Evolutionary conservation across 2,888 invertebrate species (phyloP), one percentile per base, ranked within the genome.

Genomic region (Temnothorax rugatulus): DNA sequence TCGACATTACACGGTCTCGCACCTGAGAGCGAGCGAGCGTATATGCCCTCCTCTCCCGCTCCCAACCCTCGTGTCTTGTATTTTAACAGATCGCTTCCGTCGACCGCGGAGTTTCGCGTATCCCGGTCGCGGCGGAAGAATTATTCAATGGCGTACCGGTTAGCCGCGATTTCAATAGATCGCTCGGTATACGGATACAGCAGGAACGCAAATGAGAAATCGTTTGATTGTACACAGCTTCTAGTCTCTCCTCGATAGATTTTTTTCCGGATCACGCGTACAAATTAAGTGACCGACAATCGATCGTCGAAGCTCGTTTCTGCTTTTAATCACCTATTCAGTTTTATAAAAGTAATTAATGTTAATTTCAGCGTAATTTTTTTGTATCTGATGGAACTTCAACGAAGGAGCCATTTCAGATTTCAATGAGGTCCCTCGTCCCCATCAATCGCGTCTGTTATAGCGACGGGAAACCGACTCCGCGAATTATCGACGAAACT

Each of bases 41-140:
- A 86, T 84, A 86, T 8, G 29, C 29, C 15, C 3, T 52, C 29
- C 59, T 34, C 59, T 34, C 38, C 34, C 38, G 5, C 38, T 34
- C 13, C 41, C n/a, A 21, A 13, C 41, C 74, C 86, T 86, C 87
- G 87, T 87, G 89, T 90, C 90, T 87, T 74, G 89, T 92, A 47
- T 57, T 57, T 79, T 73, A 92, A 93, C 92, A 92, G 91, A 93
- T 93, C 91, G 90, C 88, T 93, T 93, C 93, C 93, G 93, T 87
- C 83, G 85, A 71, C 74, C 82, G 82, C 66, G 68, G 71, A 74
- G 86, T 59, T 47, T 83, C 87, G 82, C 87, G 85, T 83, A 86
- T 77, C 73, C 82, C 84, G 87, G 25, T 83, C 83, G 82, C 86
- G 79, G 82, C 90, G 90, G 89, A 90, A 89, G 87, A 92, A 91